Conservation (phyloP, 2,113 vertebrate species). For the Clupea harengus region DNA sequence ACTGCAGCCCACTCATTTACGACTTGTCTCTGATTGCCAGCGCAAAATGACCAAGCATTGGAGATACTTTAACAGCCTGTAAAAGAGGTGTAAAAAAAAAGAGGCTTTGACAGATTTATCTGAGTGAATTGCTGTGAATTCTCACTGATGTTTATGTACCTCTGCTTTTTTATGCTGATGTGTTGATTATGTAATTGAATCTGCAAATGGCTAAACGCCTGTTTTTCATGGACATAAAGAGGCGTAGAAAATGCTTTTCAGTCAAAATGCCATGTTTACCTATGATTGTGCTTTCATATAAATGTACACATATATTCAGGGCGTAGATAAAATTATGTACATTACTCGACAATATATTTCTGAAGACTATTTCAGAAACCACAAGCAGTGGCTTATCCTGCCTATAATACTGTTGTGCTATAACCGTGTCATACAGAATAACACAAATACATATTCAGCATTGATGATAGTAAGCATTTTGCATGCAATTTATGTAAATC, state of each 20-base stretch:
- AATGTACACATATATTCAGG: not conserved
- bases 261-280: conserved; percentile 54
- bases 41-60: conserved; percentile 51
- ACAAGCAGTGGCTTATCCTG: not conserved
- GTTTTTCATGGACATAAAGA: conserved; percentile 49
- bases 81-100: conserved; percentile 62
- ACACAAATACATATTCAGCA: not conserved
- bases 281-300: not conserved
- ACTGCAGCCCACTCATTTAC: conserved; percentile 50
- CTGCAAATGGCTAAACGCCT: conserved; percentile 53
- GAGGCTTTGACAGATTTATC: conserved; percentile 66
- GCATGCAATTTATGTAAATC: not conserved
- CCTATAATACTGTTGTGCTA: too few relatives aligned
- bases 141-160: conserved; percentile 60
- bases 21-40: conserved; percentile 51
- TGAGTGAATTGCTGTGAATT: conserved; percentile 57
- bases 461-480: not conserved
- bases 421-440: too few relatives aligned
- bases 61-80: conserved; percentile 63
- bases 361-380: not conserved
- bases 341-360: not conserved
- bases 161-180: conserved; percentile 61
- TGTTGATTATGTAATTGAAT: conserved; percentile 65
- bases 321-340: not conserved
- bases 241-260: conserved; percentile 48